Percentiles rank a stretch among this genome's conserved stretches.
These are phyloP conservation scores for Eriocheir sinensis DNA, from an alignment of 1,140 invertebrate genomes.

Conservation along the genomic window DNA sequence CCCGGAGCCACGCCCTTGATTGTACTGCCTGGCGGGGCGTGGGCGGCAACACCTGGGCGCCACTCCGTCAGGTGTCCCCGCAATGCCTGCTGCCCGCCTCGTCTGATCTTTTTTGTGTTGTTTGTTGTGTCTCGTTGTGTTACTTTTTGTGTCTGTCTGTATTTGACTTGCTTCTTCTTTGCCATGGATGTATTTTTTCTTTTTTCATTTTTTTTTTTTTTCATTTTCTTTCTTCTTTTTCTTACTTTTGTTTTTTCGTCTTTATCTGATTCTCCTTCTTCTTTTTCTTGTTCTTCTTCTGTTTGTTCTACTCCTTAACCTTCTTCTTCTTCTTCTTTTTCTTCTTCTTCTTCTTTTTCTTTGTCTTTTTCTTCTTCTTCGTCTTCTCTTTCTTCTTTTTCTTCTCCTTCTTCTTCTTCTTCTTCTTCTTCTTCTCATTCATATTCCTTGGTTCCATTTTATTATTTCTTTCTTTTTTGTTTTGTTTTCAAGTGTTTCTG, in stretches of 20 bases:
- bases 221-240: neutral
- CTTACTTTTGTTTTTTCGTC: neutral
- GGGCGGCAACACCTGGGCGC: conserved; percentile 44
- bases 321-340: no score
- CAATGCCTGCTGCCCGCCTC: neutral
- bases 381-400: no score
- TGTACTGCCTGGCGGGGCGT: conserved; percentile 41
- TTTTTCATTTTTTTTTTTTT: neutral
- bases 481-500: neutral
- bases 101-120: neutral
- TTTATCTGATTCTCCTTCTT: neutral
- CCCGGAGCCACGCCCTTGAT: conserved; percentile 47
- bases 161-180: neutral
- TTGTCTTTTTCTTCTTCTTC: neutral
- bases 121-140: neutral
- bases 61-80: neutral
- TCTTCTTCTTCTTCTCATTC: neutral
- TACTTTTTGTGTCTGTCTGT: conserved; percentile 50
- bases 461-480: neutral
- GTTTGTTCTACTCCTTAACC: neutral
- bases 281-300: neutral
- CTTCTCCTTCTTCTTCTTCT: no score
- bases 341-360: no score
- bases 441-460: neutral
- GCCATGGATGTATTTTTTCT: neutral